Evolutionary conservation across 2,888 invertebrate genomes (phyloP), one percentile per base, ranked within the genome.

Genomic region (Pyrochroa serraticornis): DNA sequence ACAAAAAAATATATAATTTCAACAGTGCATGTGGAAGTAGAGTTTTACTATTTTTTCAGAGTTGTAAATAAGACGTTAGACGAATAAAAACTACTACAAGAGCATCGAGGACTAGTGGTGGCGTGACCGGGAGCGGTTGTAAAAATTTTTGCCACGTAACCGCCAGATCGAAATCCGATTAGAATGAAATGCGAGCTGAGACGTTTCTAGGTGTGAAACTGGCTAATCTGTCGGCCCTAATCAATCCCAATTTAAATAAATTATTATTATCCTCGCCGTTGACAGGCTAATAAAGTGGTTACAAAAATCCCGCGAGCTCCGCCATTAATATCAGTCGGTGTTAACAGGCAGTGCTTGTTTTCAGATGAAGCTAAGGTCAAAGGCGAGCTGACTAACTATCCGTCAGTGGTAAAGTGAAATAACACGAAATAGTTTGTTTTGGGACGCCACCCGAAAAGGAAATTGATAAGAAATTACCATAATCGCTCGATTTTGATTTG

Each of bases 251-350:
- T 22, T 22, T 22, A 53, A 52, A 64, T 62, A 56, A 59, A 59
- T 60, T 57, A 50, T 34, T 41, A 61, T 65, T 65, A 65, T 65
- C 63, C 57, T 44, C 30, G 35, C 35, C 51, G 62, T 51, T 65
- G 64, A 65, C 64, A 63, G 52, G 42, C 42, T 61, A 57, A 65
- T 60, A 65, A 60, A 62, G 58, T 60, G 60, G 48, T 37, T 56
- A 63, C 62, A 65, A 65, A 65, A 65, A 63, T 61, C 65, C 48
- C 43, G 46, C 54, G 52, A 45, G 45, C 49, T 43, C 41, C 41
- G 51, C 48, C 60, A 65, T 65, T 65, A 55, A 60, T 60, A 59
- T 45, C 49, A 42, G 53, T 58, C 51, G 48, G 13, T 48, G 48
- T 48, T 48, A 48, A 48, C 48, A 48, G 48, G 48, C 30, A 30